Evolutionary conservation across 2,797 vertebrate species (phyloP).

Genomic region (Chaetophractus vellerosus): DNA sequence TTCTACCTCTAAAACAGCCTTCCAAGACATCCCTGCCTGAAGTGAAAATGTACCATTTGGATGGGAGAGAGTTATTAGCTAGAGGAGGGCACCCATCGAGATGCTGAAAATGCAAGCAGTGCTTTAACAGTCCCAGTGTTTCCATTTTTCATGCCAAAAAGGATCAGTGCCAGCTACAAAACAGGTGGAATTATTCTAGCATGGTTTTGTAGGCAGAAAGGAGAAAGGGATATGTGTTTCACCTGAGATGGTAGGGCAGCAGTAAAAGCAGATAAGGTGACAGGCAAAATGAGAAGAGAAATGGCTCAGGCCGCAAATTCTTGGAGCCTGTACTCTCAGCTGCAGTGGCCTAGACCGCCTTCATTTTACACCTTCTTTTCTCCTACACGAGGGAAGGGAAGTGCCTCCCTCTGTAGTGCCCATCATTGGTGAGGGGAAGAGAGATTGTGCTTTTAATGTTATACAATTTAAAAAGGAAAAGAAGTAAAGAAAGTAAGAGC

Average conservation of each 20-base stretch:
- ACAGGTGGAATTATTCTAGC: constrained; percentile 64
- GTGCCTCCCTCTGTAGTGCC: background rate
- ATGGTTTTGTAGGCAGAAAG: constrained; percentile 64
- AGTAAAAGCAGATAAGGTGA: constrained; percentile 60
- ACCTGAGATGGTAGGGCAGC: constrained; percentile 43
- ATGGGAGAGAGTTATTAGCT: constrained; percentile 3
- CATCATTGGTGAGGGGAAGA: background rate
- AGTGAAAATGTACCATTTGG: constrained; percentile 68
- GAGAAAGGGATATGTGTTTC: constrained; percentile 69
- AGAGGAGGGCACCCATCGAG: constrained; percentile 46
- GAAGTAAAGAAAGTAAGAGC: background rate
- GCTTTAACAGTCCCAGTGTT: background rate
- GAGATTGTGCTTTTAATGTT: background rate
- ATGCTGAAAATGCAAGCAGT: background rate
- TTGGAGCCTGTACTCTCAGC: background rate
- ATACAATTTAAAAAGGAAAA: background rate
- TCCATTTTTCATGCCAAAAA: constrained; percentile 70
- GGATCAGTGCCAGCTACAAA: constrained; percentile 46
- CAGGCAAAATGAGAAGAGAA: constrained; percentile 9
- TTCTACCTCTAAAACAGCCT: constrained; percentile 46
- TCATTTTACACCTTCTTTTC: background rate
- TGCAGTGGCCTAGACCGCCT: background rate
- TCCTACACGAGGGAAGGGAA: background rate
- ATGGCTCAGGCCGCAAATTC: constrained; percentile 8
- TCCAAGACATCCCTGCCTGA: constrained; percentile 58